Evolutionary conservation across 2,113 vertebrate species (phyloP), one percentile per base, ranked within the genome.

Genomic region (Ceyx cyanopectus): DNA sequence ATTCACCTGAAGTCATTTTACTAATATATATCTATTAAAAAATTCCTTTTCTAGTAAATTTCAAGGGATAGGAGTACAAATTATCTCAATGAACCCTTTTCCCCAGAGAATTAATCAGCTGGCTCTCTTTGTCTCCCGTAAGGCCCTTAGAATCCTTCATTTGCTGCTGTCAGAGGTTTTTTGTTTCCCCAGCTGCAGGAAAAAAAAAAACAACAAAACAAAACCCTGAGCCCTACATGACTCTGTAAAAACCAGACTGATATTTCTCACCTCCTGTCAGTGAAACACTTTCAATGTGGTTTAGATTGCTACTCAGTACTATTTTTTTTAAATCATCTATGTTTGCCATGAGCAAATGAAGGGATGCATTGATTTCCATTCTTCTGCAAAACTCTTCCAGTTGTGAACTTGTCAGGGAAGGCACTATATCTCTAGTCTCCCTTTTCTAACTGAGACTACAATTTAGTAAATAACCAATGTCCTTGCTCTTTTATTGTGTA

Each of bases 121-220:
- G 18, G 12, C 30, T 12, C 20, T 50, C 32, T 30, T 63, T 2
- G 0, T 26, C 21, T 81, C 43, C 43, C 29, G 14, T 0, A 0
- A 48, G 51, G 20, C 21, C 65, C 24, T 63, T 43, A 26, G 45
- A 29, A 5, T 17, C 50, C 26, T 60, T 62, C n/a, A 40, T 46
- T 67, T 68, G 48, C 68, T 73, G 65, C 54, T 81, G 43, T 66
- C 24, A 14, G 34, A 73, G 65, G 18, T 9, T 63, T 77, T 77
- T 37, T 29, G 46, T 51, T 41, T 63, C 15, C 32, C 0, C 1
- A 57, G 32, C 29, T 30, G 15, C 22, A 68, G 20, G 9, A 91
- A 77, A 26, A 4, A 45, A n/a, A 37, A 41, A 29, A 37, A 24
- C 7, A 26, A 29, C 14, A 56, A 56, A 56, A 17, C 29, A 27